Percentiles rank a stretch among this genome's conserved stretches.
These are phyloP conservation scores for Rhinella marina DNA, from an alignment of 2,797 vertebrate species.

Conservation along the genomic window DNA sequence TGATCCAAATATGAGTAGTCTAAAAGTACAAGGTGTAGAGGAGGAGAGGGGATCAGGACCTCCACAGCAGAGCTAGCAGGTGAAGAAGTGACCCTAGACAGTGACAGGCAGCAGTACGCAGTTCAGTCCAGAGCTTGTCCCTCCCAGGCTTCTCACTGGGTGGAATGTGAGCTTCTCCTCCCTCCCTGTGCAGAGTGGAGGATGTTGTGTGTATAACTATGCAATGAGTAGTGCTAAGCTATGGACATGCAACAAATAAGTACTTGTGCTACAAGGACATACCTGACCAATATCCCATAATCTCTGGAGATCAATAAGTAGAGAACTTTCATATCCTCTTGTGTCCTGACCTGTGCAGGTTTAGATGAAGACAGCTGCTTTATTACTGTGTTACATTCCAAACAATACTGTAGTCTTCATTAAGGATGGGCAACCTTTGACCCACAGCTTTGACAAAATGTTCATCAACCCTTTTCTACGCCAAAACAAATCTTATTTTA, in stretches of 20 bases:
- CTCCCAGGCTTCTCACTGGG: conserved; percentile 66
- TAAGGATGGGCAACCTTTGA: conserved; percentile 17
- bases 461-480: not conserved
- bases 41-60: not conserved
- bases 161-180: conserved; percentile 79
- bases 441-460: not conserved
- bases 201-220: conserved; percentile 35
- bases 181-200: conserved; percentile 67
- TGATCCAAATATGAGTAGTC: not conserved
- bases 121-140: conserved; percentile 40
- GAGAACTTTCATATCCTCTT: not conserved
- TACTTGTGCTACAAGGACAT: not conserved
- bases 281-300: not conserved
- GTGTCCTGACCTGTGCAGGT: not conserved
- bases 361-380: not conserved
- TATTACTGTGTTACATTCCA: not conserved
- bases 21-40: not conserved
- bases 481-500: conserved; percentile 1
- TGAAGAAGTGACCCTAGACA: conserved; percentile 33
- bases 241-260: not conserved
- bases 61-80: not conserved
- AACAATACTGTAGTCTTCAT: not conserved
- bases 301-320: not conserved
- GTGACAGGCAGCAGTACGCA: conserved; percentile 31
- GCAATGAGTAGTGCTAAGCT: conserved; percentile 11